These are phyloP conservation scores for Rhinoraja longicauda DNA, from an alignment of 2,797 vertebrate species.

Conservation along the genomic window DNA sequence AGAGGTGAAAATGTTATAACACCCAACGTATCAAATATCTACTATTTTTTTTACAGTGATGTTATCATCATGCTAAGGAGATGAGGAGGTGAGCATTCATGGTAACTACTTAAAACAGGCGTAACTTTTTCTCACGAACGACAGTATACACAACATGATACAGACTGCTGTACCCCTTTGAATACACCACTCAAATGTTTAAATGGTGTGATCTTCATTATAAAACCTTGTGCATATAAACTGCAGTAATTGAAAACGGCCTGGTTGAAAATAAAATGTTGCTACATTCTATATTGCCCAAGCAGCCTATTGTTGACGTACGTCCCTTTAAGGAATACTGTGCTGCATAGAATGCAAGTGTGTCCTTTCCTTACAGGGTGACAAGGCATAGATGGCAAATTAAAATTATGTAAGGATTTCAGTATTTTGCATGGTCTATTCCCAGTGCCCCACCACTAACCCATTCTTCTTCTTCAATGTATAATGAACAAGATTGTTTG, in stretches of 20 bases:
- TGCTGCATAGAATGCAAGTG: neutral
- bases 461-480: constrained; percentile 37
- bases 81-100: neutral
- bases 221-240: neutral
- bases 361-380: neutral
- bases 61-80: neutral
- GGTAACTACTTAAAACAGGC: neutral
- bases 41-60: neutral
- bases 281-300: neutral
- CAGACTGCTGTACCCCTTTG: neutral
- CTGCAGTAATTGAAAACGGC: neutral
- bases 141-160: neutral
- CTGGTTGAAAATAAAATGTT: neutral
- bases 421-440: constrained; percentile 14
- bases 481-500: constrained; percentile 32
- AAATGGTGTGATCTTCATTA: neutral
- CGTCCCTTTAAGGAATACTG: constrained; percentile 7
- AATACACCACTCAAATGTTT: neutral
- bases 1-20: neutral
- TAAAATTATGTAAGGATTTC: constrained; percentile 38
- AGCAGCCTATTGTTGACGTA: neutral
- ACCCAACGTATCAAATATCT: neutral
- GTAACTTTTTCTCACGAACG: neutral
- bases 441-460: neutral
- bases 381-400: constrained; percentile 22